phyloP scores from a whole-genome alignment of 2,888 invertebrate genomes.

The Phytoseiulus persimilis region DNA sequence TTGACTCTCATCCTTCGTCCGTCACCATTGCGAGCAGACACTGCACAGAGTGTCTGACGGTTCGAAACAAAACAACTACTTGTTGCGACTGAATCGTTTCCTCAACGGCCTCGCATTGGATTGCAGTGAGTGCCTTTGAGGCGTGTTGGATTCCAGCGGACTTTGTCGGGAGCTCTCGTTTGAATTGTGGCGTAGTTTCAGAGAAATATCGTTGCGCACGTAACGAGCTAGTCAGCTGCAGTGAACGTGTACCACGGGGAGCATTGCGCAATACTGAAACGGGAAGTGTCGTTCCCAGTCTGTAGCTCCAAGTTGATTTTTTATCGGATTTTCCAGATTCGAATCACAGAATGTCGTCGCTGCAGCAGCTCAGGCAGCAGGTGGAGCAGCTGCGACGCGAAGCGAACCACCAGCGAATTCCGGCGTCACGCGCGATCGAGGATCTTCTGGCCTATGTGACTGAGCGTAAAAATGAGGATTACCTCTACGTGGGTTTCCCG shows the following conservation, averaged over 20 bases:
- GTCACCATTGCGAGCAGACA: not conserved
- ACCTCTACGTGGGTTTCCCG: constrained; percentile 81
- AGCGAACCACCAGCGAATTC: constrained; percentile 74
- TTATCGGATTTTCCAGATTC: constrained; percentile 47
- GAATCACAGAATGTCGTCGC: constrained; percentile 63
- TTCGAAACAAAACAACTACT: not conserved
- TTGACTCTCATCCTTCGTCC: not conserved
- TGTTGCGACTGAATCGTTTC: not conserved
- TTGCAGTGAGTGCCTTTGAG: not conserved
- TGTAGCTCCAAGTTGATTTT: not conserved
- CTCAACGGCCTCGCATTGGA: not conserved
- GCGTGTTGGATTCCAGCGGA: constrained; percentile 46
- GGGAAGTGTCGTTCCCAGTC: too few relatives aligned
- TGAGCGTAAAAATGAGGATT: constrained; percentile 86
- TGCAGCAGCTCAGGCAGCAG: constrained; percentile 85
- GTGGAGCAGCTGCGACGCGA: constrained; percentile 87
- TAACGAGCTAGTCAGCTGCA: too few relatives aligned
- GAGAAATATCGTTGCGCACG: too few relatives aligned
- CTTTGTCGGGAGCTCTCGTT: not conserved
- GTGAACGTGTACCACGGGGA: too few relatives aligned
- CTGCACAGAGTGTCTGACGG: not conserved
- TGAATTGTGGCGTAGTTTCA: not conserved
- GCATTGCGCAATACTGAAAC: too few relatives aligned
- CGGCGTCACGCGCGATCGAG: constrained; percentile 79
- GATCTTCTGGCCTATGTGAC: constrained; percentile 61